A percentile compares a stretch with the other conserved stretches of the same genome.
phyloP scores from a whole-genome alignment of 2,113 vertebrate genomes.

The Spilogale gracilis region DNA sequence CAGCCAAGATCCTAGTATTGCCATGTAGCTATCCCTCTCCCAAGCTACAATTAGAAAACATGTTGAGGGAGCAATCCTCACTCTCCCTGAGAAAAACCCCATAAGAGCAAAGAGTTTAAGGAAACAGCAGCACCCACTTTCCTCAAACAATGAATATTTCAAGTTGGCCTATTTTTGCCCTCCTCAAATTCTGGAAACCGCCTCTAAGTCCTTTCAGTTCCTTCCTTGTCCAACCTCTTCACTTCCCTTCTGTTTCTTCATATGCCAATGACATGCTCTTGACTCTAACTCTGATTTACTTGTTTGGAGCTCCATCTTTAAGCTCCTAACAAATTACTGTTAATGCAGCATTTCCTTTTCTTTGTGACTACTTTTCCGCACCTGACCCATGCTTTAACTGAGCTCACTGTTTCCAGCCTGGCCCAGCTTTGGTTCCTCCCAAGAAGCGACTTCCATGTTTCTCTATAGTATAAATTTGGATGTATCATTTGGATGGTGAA shows the following conservation, averaged over 20 bases:
- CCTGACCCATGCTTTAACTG: neutral
- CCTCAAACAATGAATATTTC: neutral
- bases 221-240: neutral
- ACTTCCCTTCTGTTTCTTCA: neutral
- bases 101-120: neutral
- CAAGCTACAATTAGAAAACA: neutral
- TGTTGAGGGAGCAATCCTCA: neutral
- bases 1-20: neutral
- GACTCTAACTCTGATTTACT: neutral
- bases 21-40: neutral
- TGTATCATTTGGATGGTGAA: neutral
- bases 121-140: neutral
- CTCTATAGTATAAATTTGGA: neutral
- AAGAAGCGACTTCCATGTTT: neutral
- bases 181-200: neutral
- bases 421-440: neutral
- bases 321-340: neutral
- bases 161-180: neutral
- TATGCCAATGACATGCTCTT: neutral
- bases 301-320: neutral
- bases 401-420: neutral
- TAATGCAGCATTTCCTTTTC: neutral
- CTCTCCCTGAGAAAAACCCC: neutral
- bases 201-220: neutral
- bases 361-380: neutral